A percentile compares a stretch with the other conserved stretches of the same genome.
These are phyloP conservation scores for Lithobates sylvaticus DNA, from an alignment of 2,797 vertebrate species.

Conservation along the genomic window DNA sequence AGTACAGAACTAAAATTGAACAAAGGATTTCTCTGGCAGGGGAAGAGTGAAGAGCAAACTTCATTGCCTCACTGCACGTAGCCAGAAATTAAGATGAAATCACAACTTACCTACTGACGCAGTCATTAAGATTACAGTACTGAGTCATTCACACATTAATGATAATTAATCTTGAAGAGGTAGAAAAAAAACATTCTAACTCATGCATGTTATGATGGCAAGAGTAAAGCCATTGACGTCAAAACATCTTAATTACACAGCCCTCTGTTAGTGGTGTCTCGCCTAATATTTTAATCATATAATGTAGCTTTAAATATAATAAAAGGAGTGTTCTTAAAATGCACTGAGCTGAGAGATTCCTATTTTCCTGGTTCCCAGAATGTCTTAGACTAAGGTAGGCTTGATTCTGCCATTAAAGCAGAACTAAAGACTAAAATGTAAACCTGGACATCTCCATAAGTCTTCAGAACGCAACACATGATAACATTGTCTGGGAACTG, in stretches of 20 bases:
- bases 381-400: not conserved
- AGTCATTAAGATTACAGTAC: constrained; percentile 46
- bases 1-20: not conserved
- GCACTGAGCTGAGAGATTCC: not conserved
- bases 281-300: constrained; percentile 43
- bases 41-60: constrained; percentile 5
- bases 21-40: not conserved
- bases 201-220: constrained; percentile 8
- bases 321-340: constrained; percentile 29
- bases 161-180: constrained; percentile 40
- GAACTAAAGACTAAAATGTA: not conserved
- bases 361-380: constrained; percentile 31
- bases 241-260: constrained; percentile 42
- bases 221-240: constrained; percentile 26
- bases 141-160: constrained; percentile 51
- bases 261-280: not conserved
- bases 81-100: constrained; percentile 39
- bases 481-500: too few species aligned
- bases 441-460: too few species aligned
- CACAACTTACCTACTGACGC: constrained; percentile 31
- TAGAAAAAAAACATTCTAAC: not conserved
- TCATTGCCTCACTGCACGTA: constrained; percentile 26
- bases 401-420: not conserved
- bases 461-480: too few species aligned
- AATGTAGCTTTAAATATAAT: constrained; percentile 29